Evolutionary conservation across 2,113 vertebrate species (phyloP).

Genomic region (Furnarius figulus): DNA sequence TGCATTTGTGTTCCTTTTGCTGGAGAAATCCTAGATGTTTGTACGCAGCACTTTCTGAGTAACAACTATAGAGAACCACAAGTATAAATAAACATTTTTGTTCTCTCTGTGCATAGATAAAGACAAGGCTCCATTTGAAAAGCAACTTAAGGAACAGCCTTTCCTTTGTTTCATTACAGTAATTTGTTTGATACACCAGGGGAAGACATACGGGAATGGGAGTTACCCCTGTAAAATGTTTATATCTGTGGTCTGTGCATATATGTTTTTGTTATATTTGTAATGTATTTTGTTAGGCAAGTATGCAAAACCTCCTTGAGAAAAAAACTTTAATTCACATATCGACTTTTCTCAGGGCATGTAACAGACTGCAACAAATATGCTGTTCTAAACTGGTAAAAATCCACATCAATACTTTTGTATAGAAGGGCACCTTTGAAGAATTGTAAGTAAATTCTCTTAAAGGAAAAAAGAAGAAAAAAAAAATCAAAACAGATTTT

Average conservation of each 20-base stretch:
- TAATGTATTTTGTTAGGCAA: slow-evolving; percentile 60
- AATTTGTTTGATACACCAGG: slow-evolving; percentile 36
- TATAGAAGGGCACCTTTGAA: background rate
- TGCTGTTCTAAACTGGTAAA: background rate
- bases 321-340: slow-evolving; percentile 1
- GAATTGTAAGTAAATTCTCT: background rate
- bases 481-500: background rate
- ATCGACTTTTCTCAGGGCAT: background rate
- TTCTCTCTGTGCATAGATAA: slow-evolving; percentile 3
- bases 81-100: slow-evolving; percentile 63
- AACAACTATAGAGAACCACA: slow-evolving; percentile 21
- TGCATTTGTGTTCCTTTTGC: background rate
- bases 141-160: slow-evolving; percentile 6
- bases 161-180: slow-evolving; percentile 40
- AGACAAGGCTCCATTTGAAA: slow-evolving; percentile 24
- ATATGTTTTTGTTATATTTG: slow-evolving; percentile 40
- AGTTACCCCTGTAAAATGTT: slow-evolving; percentile 27
- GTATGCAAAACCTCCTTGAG: background rate
- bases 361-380: background rate
- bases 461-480: background rate
- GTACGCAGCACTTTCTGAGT: background rate
- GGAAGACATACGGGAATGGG: slow-evolving; percentile 28
- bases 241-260: slow-evolving; percentile 37
- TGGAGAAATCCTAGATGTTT: slow-evolving; percentile 43
- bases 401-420: background rate